Base-by-base conservation (phyloP, 2,113 vertebrate species). In the Lethenteron reissneri region DNA sequence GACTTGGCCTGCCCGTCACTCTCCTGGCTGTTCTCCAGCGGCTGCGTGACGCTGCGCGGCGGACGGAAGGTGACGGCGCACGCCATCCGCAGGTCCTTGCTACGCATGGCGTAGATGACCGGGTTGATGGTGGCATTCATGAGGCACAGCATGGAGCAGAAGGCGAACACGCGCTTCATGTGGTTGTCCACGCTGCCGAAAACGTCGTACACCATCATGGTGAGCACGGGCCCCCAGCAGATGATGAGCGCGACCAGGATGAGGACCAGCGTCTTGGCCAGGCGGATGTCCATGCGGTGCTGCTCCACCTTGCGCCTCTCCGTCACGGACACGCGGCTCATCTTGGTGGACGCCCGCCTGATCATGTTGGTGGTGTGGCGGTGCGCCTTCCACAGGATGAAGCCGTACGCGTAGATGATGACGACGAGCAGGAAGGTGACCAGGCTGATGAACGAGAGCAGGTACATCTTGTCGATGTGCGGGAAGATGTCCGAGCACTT, bases 121-220 rank as follows among this genome's bases (percentile, higher is more conserved):
- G 94, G 94, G 79, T 99, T 99, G 76, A 99, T 87, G 21, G 91
- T 99, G 70, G 94, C 97, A 82, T 99, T 99, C 78, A 99, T 83
- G 79, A 99, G 84, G 79, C 89, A 94, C 75, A 99, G 90, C 88
- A 97, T 95, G 79, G 85, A 88, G 81, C 90, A 95, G 86, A 99
- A 99, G 0, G 94, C 94, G 79, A 99, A 99, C 73, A 99, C 83
- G 17, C 90, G 97, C 85, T 99, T 97, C 78, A 89, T 83, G 75
- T 90, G 87, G 76, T 99, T 87, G 74, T 89, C 89, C 88, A 99
- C 95, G 82, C 82, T 89, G 82, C 94, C 94, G 81, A 99, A 99
- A 78, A 97, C 89, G 75, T 99, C 94, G 0, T 97, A 99, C 58
- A 99, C 87, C 94, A 99, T 99, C 80, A 99, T 97, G n/a, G 88